These are phyloP conservation scores for Podiceps cristatus DNA, from an alignment of 2,113 vertebrate species.

Conservation along the genomic window DNA sequence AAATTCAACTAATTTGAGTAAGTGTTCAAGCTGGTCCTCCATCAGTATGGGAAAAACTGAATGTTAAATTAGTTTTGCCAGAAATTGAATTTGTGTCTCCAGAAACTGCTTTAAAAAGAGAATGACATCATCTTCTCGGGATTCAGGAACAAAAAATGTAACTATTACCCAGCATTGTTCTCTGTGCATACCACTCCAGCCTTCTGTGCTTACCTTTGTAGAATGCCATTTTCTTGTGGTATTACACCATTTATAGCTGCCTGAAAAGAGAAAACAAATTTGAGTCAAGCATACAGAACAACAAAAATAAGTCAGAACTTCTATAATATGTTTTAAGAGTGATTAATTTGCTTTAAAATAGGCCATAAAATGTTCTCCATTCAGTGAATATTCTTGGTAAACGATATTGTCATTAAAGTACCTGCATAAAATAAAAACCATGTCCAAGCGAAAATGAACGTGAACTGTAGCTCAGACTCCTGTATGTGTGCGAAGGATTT, in stretches of 20 bases:
- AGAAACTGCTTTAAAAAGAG: conserved; percentile 18
- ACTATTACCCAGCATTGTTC: background rate
- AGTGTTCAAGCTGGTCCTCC: background rate
- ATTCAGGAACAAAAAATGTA: background rate
- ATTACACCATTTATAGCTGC: conserved; percentile 99
- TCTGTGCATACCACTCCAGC: background rate
- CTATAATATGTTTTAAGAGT: background rate
- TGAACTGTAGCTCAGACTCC: background rate
- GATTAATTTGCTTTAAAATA: background rate
- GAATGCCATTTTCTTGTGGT: conserved; percentile 98
- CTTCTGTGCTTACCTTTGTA: conserved; percentile 88
- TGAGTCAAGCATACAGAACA: background rate
- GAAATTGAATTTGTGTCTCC: background rate
- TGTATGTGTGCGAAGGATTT: rapidly evolving
- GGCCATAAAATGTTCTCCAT: background rate
- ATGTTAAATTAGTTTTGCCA: background rate
- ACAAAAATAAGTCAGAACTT: background rate
- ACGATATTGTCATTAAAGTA: rapidly evolving
- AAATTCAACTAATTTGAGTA: background rate
- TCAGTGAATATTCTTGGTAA: background rate
- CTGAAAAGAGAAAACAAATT: conserved; percentile 79
- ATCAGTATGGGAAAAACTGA: background rate
- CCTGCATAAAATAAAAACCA: background rate
- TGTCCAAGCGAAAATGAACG: background rate
- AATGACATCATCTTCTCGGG: background rate